A percentile compares a stretch with the other conserved stretches of the same genome.
Evolutionary conservation across 1,140 invertebrate genomes (phyloP).

Genomic region (Trichogramma pretiosum): DNA sequence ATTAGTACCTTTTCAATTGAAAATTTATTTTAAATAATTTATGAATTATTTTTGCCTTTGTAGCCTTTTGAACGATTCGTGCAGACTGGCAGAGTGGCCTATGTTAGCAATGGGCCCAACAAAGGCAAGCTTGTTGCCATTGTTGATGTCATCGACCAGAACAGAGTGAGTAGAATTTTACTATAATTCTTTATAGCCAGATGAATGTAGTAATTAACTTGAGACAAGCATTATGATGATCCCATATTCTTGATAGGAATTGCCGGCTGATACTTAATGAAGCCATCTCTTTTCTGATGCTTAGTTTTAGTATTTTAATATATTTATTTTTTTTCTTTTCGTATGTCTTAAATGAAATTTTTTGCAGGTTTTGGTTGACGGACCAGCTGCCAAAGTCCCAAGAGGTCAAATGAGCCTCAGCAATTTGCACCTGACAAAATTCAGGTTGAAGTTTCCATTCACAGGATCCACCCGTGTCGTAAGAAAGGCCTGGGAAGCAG

Average conservation of each 20-base stretch:
- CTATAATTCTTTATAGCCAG: too few relatives aligned
- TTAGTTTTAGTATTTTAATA: not conserved
- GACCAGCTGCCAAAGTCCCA: conserved; percentile 70
- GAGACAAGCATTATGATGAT: too few relatives aligned
- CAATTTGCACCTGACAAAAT: conserved; percentile 88
- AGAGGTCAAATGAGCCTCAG: conserved; percentile 77
- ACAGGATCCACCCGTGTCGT: conserved; percentile 77
- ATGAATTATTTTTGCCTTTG: too few relatives aligned
- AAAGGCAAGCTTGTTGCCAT: conserved; percentile 88
- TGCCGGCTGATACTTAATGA: conserved; percentile 52
- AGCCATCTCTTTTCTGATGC: conserved; percentile 34
- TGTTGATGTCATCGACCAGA: conserved; percentile 96
- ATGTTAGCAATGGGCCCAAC: conserved; percentile 78
- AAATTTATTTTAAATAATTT: too few relatives aligned
- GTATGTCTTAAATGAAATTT: conserved; percentile 22
- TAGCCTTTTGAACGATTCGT: conserved; percentile 90
- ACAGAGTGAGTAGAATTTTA: conserved; percentile 82
- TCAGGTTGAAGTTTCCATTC: conserved; percentile 78
- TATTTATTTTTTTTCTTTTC: not conserved
- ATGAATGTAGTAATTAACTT: too few relatives aligned
- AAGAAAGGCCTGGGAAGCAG: conserved; percentile 77
- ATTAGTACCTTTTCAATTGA: too few relatives aligned
- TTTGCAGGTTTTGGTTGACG: conserved; percentile 78
- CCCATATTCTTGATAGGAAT: conserved; percentile 55
- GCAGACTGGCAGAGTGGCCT: conserved; percentile 92